phyloP scores from a whole-genome alignment of 2,797 vertebrate species.

The Epinephelus coioides region DNA sequence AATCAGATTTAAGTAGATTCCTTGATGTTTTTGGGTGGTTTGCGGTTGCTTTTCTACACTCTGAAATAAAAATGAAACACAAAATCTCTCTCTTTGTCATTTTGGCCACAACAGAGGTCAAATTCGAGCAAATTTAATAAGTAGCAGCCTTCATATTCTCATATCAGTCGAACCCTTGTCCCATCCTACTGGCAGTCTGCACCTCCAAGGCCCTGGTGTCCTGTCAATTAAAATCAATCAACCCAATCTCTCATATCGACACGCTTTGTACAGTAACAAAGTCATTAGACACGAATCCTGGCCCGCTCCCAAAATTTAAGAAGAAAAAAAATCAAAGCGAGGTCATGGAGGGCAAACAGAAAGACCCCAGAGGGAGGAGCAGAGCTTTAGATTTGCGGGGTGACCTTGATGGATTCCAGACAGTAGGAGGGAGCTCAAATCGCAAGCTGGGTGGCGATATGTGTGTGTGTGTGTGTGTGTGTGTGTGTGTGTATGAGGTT shows the following conservation, averaged over 20 bases:
- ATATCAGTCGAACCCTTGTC: not conserved
- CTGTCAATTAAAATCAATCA: conserved; percentile 65
- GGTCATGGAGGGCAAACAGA: conserved; percentile 46
- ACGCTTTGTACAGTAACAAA: conserved; percentile 47
- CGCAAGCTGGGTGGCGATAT: conserved; percentile 41
- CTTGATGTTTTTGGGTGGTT: too few species aligned
- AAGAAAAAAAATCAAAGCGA: conserved; percentile 38
- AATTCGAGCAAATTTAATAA: not conserved
- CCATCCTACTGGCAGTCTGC: not conserved
- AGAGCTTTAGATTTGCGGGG: conserved; percentile 7
- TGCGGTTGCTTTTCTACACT: too few species aligned
- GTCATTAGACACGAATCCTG: conserved; percentile 43
- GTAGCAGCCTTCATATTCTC: conserved; percentile 8
- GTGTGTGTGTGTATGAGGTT: conserved; percentile 24
- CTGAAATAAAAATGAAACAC: not conserved
- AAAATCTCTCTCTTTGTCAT: not conserved
- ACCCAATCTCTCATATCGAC: conserved; percentile 64
- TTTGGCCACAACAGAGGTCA: conserved; percentile 1
- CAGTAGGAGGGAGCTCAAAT: conserved; percentile 39
- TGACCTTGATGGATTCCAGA: conserved; percentile 70
- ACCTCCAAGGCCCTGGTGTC: conserved; percentile 35
- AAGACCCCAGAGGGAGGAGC: conserved; percentile 35
- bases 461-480: conserved; percentile 24
- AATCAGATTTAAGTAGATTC: too few species aligned
- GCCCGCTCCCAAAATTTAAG: conserved; percentile 36